phyloP scores from a whole-genome alignment of 2,113 vertebrate genomes.

The Callospermophilus lateralis region DNA sequence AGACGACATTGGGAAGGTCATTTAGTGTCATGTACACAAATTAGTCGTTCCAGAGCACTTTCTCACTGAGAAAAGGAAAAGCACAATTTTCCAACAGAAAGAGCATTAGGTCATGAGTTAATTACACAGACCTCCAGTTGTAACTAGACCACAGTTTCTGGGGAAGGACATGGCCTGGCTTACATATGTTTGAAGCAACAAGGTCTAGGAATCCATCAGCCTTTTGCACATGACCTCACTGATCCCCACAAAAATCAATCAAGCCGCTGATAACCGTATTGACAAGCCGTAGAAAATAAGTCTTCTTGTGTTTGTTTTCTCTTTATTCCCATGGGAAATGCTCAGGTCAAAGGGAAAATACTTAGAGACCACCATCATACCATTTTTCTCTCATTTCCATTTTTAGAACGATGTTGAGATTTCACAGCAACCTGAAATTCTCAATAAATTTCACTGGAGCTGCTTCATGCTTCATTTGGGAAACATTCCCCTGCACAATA shows the following conservation, averaged over 20 bases:
- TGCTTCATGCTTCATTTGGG: conserved; percentile 28
- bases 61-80: conserved; percentile 7
- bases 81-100: neutral
- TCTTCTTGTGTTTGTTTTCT: conserved; percentile 74
- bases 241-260: conserved; percentile 76
- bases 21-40: neutral
- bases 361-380: conserved; percentile 68
- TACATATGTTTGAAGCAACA: conserved; percentile 62
- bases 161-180: conserved; percentile 6
- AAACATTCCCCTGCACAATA: conserved; percentile 53
- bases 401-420: conserved; percentile 65
- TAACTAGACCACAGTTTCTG: conserved; percentile 3
- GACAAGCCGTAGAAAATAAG: conserved; percentile 69
- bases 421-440: conserved; percentile 56
- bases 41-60: neutral
- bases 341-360: conserved; percentile 60
- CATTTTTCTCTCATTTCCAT: conserved; percentile 38
- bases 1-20: neutral
- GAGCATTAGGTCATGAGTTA: neutral
- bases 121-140: conserved; percentile 11
- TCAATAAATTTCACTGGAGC: conserved; percentile 63
- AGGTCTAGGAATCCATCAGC: conserved; percentile 46
- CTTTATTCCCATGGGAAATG: conserved; percentile 69
- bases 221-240: conserved; percentile 71
- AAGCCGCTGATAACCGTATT: conserved; percentile 72